Evolutionary conservation across 2,888 invertebrate genomes (phyloP).

Genomic region (Himalopsyche tibetana): DNA sequence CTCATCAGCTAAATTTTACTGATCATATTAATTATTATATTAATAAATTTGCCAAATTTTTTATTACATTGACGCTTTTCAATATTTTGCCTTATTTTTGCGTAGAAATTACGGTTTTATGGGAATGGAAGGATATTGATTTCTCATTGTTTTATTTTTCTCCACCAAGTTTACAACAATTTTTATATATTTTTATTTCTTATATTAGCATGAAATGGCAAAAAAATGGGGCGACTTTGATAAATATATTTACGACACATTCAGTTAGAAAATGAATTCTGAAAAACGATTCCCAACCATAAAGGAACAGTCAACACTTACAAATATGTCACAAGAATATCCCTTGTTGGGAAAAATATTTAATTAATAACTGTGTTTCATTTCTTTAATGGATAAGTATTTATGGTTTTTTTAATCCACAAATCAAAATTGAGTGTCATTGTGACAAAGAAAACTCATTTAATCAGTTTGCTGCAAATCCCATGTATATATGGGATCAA

Average conservation of each 20-base stretch:
- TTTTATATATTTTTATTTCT: slow-evolving; percentile 20
- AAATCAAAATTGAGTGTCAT: no score
- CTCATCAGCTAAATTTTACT: slow-evolving; percentile 62
- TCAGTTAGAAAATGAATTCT: no score
- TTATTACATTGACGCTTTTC: slow-evolving; percentile 63
- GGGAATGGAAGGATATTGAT: slow-evolving; percentile 60
- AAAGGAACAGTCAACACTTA: no score
- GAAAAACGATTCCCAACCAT: no score
- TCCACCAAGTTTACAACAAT: slow-evolving; percentile 12
- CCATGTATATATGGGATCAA: no score
- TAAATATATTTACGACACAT: not conserved
- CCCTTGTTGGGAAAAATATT: no score
- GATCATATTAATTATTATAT: slow-evolving; percentile 52
- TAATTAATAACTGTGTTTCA: no score
- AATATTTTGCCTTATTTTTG: slow-evolving; percentile 66
- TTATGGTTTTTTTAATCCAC: no score
- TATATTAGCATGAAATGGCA: slow-evolving; percentile 52
- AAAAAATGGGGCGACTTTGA: slow-evolving; percentile 15
- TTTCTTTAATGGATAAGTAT: no score
- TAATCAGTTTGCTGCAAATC: no score
- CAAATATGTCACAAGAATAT: no score
- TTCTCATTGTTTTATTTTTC: slow-evolving; percentile 37
- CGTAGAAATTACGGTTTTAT: slow-evolving; percentile 63
- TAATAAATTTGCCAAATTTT: slow-evolving; percentile 57
- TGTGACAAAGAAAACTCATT: no score